Conservation (phyloP, 2,888 invertebrate species). For the Agapetus fuscipes region DNA sequence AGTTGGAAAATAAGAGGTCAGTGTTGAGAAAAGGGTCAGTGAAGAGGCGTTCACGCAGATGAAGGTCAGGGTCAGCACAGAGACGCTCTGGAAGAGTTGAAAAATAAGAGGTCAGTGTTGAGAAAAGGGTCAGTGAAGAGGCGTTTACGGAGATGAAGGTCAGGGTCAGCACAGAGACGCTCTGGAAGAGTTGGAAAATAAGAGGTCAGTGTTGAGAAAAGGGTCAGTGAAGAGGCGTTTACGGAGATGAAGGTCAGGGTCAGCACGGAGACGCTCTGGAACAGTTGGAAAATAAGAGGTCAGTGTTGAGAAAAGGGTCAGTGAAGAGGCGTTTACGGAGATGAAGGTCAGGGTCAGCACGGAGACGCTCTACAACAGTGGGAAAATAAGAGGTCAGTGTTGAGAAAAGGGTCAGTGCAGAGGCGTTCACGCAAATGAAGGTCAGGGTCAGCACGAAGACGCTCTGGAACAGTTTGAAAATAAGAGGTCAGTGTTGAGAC, state of each 20-base stretch:
- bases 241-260: constrained; percentile 88
- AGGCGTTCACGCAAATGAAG: constrained; percentile 87
- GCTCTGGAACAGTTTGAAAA: constrained; percentile 51
- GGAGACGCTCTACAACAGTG: constrained; percentile 69
- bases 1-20: constrained; percentile 27
- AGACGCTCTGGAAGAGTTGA: constrained; percentile 65
- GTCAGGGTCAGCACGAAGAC: constrained; percentile 87
- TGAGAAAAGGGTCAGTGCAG: no score
- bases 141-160: constrained; percentile 89
- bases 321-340: constrained; percentile 85
- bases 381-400: no score
- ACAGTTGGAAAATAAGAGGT: constrained; percentile 29
- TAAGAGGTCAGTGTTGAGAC: no score
- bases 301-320: no score
- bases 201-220: no score
- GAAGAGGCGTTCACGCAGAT: constrained; percentile 90
- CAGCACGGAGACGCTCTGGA: constrained; percentile 83
- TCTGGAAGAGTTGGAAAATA: constrained; percentile 47
- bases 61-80: constrained; percentile 82
- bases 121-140: no score
- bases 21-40: no score
- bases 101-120: no score
- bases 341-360: constrained; percentile 87
- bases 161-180: constrained; percentile 83
- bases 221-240: no score